Base-by-base conservation (phyloP, 2,113 vertebrate species). In the Elaphurus davidianus region DNA sequence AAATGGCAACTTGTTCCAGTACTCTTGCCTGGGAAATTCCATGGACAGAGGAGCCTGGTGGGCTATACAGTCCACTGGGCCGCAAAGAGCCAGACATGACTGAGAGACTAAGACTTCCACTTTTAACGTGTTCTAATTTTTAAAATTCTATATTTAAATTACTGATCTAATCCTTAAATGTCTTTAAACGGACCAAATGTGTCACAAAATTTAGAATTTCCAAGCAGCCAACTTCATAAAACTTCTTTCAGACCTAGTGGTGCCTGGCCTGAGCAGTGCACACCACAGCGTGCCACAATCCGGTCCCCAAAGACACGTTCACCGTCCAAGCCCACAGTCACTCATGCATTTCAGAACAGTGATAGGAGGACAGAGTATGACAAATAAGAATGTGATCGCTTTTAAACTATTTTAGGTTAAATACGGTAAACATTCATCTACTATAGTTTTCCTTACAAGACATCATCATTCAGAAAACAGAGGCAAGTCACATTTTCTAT, bases 141-240 rank as follows among this genome's bases (percentile, higher is more conserved):
- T 5, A 10, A 82, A 92, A 92, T 47, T 23, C 21, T 83, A 12
- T 76, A 54, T 83, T 90, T 86, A 76, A 93, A 91, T 83, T 92
- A 84, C 33, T 59, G 62, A 78, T 28, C 50, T 40, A 55, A 47
- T 79, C 47, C 60, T 81, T 36, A 54, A 40, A 83, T 64, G 40
- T 91, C 50, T 93, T 87, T 89, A 90, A 89, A 45, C 6, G n/a
- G 25, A 92, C 0, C 45, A 21, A 78, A 54, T 64, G 6, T 62
- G 6, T 54, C n/a, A 76, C n/a, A n/a, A 83, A 87, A 81, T 79
- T 78, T 16, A 91, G 4, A 98, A 94, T 93, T 91, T 86, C 76
- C 43, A 62, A 81, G 84, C 27, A 86, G 84, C 54, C 54, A 88
- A n/a, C 25, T 84, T 79, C n/a, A 76, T 30, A 91, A 40, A 40